A percentile compares a stretch with the other conserved stretches of the same genome.
phyloP scores from a whole-genome alignment of 2,113 vertebrate genomes.

The Phaethon lepturus region DNA sequence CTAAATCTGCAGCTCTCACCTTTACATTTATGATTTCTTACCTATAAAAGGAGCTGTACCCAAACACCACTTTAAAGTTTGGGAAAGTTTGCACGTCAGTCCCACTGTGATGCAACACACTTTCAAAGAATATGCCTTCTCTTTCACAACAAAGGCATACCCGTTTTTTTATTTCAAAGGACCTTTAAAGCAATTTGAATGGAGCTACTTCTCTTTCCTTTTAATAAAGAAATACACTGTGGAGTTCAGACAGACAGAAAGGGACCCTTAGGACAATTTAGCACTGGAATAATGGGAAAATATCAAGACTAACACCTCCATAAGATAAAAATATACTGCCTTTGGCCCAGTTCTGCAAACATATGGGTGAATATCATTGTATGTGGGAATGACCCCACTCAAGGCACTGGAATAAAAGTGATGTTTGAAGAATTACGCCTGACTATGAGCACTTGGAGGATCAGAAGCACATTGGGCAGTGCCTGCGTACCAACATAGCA shows the following conservation, averaged over 20 bases:
- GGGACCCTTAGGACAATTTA: not conserved
- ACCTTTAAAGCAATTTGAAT: not conserved
- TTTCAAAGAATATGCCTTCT: slow-evolving; percentile 1
- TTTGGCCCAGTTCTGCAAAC: not conserved
- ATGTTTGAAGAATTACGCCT: not conserved
- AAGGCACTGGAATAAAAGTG: not conserved
- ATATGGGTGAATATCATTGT: not conserved
- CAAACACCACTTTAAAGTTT: not conserved
- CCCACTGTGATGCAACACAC: not conserved
- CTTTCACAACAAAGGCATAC: not conserved
- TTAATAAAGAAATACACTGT: not conserved
- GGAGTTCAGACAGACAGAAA: not conserved
- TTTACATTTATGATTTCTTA: slow-evolving; percentile 1
- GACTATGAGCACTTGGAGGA: not conserved
- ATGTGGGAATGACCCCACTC: not conserved
- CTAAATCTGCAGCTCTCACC: slow-evolving; percentile 5
- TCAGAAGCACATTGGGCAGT: not conserved
- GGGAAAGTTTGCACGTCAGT: not conserved
- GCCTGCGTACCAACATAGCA: not conserved
- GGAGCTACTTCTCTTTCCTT: not conserved
- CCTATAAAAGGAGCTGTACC: not conserved
- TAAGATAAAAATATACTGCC: not conserved
- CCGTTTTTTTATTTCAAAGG: not conserved
- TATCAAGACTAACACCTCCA: not conserved
- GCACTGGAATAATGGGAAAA: not conserved